Conservation (phyloP, 2,888 invertebrate species). For the Taenaris catops region DNA sequence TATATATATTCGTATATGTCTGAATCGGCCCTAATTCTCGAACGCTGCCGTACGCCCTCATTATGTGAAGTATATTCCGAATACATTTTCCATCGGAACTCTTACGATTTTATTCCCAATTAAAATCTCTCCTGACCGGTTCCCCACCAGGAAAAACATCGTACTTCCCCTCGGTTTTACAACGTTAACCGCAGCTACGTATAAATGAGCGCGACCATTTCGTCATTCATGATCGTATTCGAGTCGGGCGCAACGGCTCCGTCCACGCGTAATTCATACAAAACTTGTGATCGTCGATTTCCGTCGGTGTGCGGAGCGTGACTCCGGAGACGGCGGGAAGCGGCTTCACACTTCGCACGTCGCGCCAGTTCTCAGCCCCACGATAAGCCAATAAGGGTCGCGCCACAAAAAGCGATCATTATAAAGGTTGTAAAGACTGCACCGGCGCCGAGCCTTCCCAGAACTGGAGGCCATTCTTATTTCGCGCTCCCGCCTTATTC, state of each 20-base stretch:
- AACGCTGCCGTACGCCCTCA: too few species aligned
- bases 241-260: slow-evolving; percentile 33
- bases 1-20: too few species aligned
- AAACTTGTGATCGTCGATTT: slow-evolving; percentile 38
- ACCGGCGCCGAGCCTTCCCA: slow-evolving; percentile 74
- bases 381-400: slow-evolving; percentile 69
- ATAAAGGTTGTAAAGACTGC: slow-evolving; percentile 73
- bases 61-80: too few species aligned
- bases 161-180: too few species aligned
- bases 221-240: slow-evolving; percentile 40
- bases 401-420: slow-evolving; percentile 70
- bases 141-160: too few species aligned
- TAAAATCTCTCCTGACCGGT: too few species aligned
- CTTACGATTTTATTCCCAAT: too few species aligned
- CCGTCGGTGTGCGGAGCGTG: slow-evolving; percentile 31
- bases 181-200: slow-evolving; percentile 38
- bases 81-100: too few species aligned
- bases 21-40: too few species aligned
- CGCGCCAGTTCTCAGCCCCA: slow-evolving; percentile 53
- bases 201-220: slow-evolving; percentile 31
- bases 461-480: slow-evolving; percentile 73
- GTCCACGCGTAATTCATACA: slow-evolving; percentile 36
- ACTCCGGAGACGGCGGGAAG: neutral
- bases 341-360: slow-evolving; percentile 30
- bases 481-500: slow-evolving; percentile 76